phyloP scores from a whole-genome alignment of 2,113 vertebrate species.

The Acrocephalus kingi region DNA sequence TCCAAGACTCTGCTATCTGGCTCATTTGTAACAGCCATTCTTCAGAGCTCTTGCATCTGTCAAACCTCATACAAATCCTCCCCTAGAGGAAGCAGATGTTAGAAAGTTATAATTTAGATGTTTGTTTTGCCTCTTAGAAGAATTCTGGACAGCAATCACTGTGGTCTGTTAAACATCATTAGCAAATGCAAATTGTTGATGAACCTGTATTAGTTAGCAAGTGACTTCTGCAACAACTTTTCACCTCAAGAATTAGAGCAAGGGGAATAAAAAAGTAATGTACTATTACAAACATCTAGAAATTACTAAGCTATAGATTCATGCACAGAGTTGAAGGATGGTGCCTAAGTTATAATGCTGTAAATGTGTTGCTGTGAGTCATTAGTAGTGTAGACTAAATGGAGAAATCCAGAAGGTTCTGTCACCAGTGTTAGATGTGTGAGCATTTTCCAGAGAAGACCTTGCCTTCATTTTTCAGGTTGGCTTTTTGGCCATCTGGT shows the following conservation, averaged over 20 bases:
- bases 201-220: conserved; percentile 31
- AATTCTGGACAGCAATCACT: conserved; percentile 65
- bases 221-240: conserved; percentile 4
- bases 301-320: background rate
- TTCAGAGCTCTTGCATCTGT: conserved; percentile 70
- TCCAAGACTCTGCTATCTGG: conserved; percentile 48
- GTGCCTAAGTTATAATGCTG: background rate
- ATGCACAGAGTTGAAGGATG: background rate
- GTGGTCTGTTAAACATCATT: conserved; percentile 61
- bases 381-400: background rate
- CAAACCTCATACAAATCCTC: conserved; percentile 65
- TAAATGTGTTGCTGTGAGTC: background rate
- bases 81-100: conserved; percentile 77
- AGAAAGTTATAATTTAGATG: conserved; percentile 74
- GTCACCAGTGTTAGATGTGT: background rate
- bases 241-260: conserved; percentile 25
- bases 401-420: background rate
- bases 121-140: conserved; percentile 70
- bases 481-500: background rate
- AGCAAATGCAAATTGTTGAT: conserved; percentile 63
- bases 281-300: background rate
- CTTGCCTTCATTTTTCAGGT: background rate
- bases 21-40: conserved; percentile 64
- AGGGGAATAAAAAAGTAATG: background rate
- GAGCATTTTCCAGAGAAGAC: background rate